Conservation (phyloP, 2,113 vertebrate genomes). For the Protobothrops mucrosquamatus region DNA sequence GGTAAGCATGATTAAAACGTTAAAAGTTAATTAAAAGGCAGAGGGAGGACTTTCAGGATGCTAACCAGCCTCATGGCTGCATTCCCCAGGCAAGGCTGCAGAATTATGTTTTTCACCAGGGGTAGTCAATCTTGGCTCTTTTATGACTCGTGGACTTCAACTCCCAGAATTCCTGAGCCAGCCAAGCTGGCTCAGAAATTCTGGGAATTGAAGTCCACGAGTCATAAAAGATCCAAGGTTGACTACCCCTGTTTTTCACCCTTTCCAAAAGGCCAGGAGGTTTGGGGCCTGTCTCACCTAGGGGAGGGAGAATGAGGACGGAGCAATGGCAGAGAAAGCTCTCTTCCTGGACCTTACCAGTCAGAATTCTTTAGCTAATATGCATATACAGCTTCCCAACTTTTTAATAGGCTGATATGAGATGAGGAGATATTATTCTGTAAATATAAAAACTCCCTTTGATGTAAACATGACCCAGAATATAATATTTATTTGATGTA, state of each 20-base stretch:
- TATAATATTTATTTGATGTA: background rate
- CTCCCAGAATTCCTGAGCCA: no score
- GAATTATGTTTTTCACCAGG: no score
- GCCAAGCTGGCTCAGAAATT: no score
- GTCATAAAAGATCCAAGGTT: no score
- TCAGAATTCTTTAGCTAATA: background rate
- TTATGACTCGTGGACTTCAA: no score
- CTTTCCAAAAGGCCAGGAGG: background rate
- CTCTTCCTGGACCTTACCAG: background rate
- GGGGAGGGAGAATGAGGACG: background rate
- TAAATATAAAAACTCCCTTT: background rate
- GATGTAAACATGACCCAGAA: background rate
- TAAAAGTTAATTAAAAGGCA: background rate
- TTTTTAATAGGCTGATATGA: background rate
- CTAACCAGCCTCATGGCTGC: background rate
- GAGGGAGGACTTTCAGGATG: background rate
- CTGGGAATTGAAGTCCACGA: no score
- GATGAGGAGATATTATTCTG: background rate
- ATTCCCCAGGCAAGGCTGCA: background rate
- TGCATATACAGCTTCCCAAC: background rate
- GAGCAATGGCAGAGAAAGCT: background rate
- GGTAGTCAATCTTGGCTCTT: no score
- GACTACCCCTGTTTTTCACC: background rate
- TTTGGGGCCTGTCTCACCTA: background rate
- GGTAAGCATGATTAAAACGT: background rate